These are phyloP conservation scores for human DNA, from an alignment of 2,113 vertebrate genomes.

Conservation along the genomic window GRCh38 chrX:114893001-114893500, in stretches of 20 bases:
- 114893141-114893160: too few species aligned
- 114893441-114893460: not conserved
- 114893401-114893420: not conserved
- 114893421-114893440: not conserved
- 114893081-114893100: too few species aligned
- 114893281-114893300: not conserved
- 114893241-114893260: not conserved
- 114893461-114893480: not conserved
- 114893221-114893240: not conserved
- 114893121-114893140: too few species aligned
- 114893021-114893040: too few species aligned
- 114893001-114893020: too few species aligned
- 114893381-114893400: not conserved
- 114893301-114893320: not conserved
- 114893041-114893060: too few species aligned
- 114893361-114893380: not conserved
- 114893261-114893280: not conserved
- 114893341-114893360: not conserved
- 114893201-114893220: not conserved
- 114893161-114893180: too few species aligned
- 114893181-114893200: too few species aligned
- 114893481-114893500: not conserved
- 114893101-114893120: too few species aligned
- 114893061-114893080: too few species aligned
- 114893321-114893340: not conserved